Percentiles rank a stretch among this genome's conserved stretches.
Evolutionary conservation across 2,113 vertebrate species (phyloP).

Genomic region (Orycteropus afer): DNA sequence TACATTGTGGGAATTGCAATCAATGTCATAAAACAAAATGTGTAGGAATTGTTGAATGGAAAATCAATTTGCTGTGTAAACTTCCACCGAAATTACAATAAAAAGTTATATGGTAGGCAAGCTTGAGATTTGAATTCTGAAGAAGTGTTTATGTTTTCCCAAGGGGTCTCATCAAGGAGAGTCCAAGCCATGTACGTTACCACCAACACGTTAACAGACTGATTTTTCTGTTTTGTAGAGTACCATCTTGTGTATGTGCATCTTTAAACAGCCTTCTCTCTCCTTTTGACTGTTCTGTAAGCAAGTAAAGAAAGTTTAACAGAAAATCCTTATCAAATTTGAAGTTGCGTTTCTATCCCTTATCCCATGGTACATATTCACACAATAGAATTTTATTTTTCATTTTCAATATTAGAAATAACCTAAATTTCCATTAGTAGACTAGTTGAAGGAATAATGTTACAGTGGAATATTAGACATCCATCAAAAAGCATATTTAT

Average conservation of each 20-base stretch:
- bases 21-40: no score
- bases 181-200: constrained; percentile 78
- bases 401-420: constrained; percentile 12
- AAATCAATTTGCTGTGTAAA: no score
- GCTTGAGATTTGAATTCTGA: constrained; percentile 80
- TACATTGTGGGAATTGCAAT: no score
- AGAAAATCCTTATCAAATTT: background rate
- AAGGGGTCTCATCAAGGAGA: constrained; percentile 79
- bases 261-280: constrained; percentile 48
- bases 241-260: constrained; percentile 68
- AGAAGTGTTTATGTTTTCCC: constrained; percentile 84
- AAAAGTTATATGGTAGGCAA: no score
- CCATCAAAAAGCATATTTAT: background rate
- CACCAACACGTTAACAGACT: constrained; percentile 74
- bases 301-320: constrained; percentile 52
- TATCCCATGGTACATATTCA: background rate
- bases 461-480: background rate
- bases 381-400: background rate
- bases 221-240: constrained; percentile 68
- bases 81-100: no score
- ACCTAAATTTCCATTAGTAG: background rate
- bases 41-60: no score
- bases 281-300: background rate
- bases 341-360: background rate
- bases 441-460: background rate